Evolutionary conservation across 2,888 invertebrate genomes (phyloP), one percentile per base, ranked within the genome.

Genomic region (Darwinula stevensoni): DNA sequence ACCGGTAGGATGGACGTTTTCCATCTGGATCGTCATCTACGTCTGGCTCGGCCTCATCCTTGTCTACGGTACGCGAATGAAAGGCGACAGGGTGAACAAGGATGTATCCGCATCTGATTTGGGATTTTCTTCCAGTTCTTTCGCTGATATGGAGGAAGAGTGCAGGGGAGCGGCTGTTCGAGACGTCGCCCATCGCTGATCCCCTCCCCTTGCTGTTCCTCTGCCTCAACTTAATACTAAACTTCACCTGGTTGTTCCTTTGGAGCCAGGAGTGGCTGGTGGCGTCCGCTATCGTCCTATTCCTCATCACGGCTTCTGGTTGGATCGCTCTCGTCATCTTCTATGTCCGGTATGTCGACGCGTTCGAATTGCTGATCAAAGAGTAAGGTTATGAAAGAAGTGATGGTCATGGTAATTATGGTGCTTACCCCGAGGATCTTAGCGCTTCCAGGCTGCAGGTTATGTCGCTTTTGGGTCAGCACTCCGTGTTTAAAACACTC

Each of bases 1-100:
- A 5, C 40, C 40, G 3, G 37, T 38, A 1, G 37, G 37, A 14
- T 38, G 27, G 26, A 36, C 40, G 2, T 40, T 40, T 34, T 29
- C 29, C 17, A 38, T 40, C 13, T 40, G 40, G 40, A 35, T 36
- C 12, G 31, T 38, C 27, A 40, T 40, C 14, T 40, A 40, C 34
- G 30, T 35, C 17, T 33, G 33, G 15, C 36, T 40, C 11, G 33
- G 29, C 14, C 16, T 34, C 16, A 37, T 37, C 15, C 30, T 36
- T 16, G 18, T 38, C 11, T 39, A 37, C 17, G 32, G 39, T 39
- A 35, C 30, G 30, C 33, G 12, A 12, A 4, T 17, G 9, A 3
- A 14, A 18, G 6, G 14, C 9, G 6, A 13, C 13, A n/a, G n/a
- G n/a, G n/a, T n/a, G n/a, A n/a, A n/a, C n/a, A n/a, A n/a, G n/a